These are phyloP conservation scores for Apodemia zela DNA, from an alignment of 2,888 invertebrate species.

Conservation along the genomic window DNA sequence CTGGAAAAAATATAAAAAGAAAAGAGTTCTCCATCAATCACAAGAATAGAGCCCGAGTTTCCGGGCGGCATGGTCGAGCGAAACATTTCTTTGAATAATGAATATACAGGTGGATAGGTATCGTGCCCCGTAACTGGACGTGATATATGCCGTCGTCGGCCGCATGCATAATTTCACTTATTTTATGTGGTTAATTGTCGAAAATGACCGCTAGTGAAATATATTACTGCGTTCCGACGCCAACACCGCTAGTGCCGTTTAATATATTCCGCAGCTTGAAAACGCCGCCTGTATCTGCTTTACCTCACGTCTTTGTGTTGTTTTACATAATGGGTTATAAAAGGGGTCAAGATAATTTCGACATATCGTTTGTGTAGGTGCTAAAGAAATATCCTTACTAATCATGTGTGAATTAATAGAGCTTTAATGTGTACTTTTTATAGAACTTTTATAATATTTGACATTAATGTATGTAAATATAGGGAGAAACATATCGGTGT, in stretches of 20 bases:
- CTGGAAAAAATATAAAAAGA: slow-evolving; percentile 47
- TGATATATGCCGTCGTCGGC: slow-evolving; percentile 80
- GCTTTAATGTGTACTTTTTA: background rate
- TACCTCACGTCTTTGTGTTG: slow-evolving; percentile 50
- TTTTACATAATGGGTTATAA: slow-evolving; percentile 28
- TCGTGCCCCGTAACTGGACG: slow-evolving; percentile 79
- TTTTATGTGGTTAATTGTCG: slow-evolving; percentile 81
- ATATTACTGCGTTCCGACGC: slow-evolving; percentile 69
- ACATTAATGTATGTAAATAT: slow-evolving; percentile 3
- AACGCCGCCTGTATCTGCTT: slow-evolving; percentile 56
- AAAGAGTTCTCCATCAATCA: slow-evolving; percentile 76
- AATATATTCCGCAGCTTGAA: slow-evolving; percentile 71
- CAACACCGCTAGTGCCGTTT: slow-evolving; percentile 62
- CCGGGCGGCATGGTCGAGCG: slow-evolving; percentile 73
- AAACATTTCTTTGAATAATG: slow-evolving; percentile 81
- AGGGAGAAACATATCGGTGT: slow-evolving; percentile 2
- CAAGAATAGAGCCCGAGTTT: slow-evolving; percentile 71
- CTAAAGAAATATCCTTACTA: background rate
- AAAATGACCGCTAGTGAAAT: slow-evolving; percentile 79
- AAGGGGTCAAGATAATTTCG: slow-evolving; percentile 24
- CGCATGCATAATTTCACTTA: slow-evolving; percentile 81
- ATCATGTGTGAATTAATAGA: background rate
- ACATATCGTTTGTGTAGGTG: slow-evolving; percentile 28
- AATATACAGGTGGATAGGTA: slow-evolving; percentile 72
- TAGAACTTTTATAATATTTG: background rate